Percentiles rank a stretch among this genome's conserved stretches.
Evolutionary conservation across 2,113 vertebrate genomes (phyloP).

Genomic region (Gallinago undulata): DNA sequence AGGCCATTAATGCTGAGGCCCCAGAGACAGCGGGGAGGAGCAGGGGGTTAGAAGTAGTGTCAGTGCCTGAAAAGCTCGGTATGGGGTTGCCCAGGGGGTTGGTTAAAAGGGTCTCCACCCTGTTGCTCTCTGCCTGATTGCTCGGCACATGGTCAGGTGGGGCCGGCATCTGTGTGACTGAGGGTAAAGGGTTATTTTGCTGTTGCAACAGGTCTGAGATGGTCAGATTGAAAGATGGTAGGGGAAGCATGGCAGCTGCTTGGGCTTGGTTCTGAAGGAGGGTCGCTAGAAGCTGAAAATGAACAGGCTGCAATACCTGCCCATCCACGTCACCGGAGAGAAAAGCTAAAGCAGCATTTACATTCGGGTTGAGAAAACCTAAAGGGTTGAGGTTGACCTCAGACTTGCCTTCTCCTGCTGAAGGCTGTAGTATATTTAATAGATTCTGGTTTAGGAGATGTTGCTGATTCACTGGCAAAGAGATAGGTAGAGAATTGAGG

Average conservation of each 20-base stretch:
- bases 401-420: conserved; percentile 84
- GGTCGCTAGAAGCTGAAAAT: conserved; percentile 81
- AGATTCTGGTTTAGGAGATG: conserved; percentile 87
- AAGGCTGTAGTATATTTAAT: conserved; percentile 84
- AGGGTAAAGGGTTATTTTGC: conserved; percentile 74
- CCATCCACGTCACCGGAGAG: conserved; percentile 80
- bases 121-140: conserved; percentile 73
- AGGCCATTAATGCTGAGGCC: conserved; percentile 80
- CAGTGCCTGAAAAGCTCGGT: conserved; percentile 71
- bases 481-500: conserved; percentile 81
- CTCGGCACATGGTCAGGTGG: conserved; percentile 75
- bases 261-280: conserved; percentile 83
- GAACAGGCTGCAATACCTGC: conserved; percentile 81
- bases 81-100: conserved; percentile 73
- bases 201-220: conserved; percentile 79
- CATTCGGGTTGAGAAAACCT: conserved; percentile 80
- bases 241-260: conserved; percentile 78
- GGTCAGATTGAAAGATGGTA: conserved; percentile 80
- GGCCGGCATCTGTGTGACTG: conserved; percentile 72
- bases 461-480: conserved; percentile 85
- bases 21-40: conserved; percentile 78
- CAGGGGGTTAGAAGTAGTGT: conserved; percentile 74
- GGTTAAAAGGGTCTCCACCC: conserved; percentile 77
- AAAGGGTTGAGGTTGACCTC: conserved; percentile 83
- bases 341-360: conserved; percentile 81